Percentiles rank a stretch among this genome's conserved stretches.
phyloP scores from a whole-genome alignment of 2,113 vertebrate species.

The Cyprinodon brontotheroides region DNA sequence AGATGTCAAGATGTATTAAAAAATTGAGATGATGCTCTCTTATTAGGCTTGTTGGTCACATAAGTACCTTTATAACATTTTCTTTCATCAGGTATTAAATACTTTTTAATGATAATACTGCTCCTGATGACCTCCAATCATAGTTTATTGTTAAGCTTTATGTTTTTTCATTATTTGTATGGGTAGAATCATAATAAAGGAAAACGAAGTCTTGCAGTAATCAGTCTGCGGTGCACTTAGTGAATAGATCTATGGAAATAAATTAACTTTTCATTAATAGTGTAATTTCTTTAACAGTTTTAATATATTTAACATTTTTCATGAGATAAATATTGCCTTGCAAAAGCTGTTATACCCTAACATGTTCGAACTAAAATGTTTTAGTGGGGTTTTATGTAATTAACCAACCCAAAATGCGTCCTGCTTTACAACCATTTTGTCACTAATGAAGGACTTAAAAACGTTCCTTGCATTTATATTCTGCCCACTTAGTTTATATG shows the following conservation, averaged over 20 bases:
- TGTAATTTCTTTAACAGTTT: background rate
- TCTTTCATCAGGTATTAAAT: background rate
- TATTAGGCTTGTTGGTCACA: too few relatives aligned
- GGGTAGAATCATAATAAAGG: background rate
- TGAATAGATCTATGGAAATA: background rate
- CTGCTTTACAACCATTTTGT: background rate
- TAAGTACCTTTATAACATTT: background rate
- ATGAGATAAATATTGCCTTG: background rate
- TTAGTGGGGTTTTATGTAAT: too few relatives aligned
- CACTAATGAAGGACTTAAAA: too few relatives aligned
- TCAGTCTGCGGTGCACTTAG: background rate
- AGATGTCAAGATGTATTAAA: too few relatives aligned
- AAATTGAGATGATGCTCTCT: too few relatives aligned
- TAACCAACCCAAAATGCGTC: background rate
- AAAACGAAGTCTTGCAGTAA: background rate
- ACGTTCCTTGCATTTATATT: too few relatives aligned
- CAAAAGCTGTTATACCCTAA: background rate
- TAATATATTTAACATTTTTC: background rate
- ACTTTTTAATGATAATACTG: too few relatives aligned
- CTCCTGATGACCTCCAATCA: too few relatives aligned
- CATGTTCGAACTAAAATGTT: too few relatives aligned
- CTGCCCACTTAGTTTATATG: too few relatives aligned
- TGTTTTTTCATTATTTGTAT: background rate
- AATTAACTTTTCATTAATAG: background rate
- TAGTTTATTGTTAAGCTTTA: too few relatives aligned